Evolutionary conservation across 2,888 invertebrate genomes (phyloP), one percentile per base, ranked within the genome.

Genomic region (Epirrhoe alternata): DNA sequence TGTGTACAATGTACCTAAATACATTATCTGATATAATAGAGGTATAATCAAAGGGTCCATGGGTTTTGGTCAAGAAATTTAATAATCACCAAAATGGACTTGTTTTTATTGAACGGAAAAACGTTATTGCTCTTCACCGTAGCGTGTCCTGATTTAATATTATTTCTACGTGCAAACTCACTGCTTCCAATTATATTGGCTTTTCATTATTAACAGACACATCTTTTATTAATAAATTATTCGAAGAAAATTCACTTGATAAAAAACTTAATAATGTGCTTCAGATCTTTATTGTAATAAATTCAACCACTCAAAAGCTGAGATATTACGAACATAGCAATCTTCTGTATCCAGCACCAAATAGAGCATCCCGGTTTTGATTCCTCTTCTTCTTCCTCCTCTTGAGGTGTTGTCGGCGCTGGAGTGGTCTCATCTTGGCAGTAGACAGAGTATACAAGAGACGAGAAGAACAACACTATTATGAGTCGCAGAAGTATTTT

Each of bases 281-380:
- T 14, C 14, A 45, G 5, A 31, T 35, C 45, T 33, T 49, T 35
- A 59, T 49, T 33, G 7, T 0, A n/a, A 56, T 66, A 64, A 33
- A 7, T 56, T 69, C 56, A 74, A 75, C 91, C 88, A 67, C 92
- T 92, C 61, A 93, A 71, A 58, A 94, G 77, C 72, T 93, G 93
- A 0, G 94, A 92, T 68, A 93, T 88, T 31, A 94, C 84, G 71
- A 93, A 94, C 88, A 93, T 90, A 0, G 88, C 90, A 10, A 91
- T 92, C 80, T 94, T 94, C 81, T 93, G 93, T 53, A 94, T 91
- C 93, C 93, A 94, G 72, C 94, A 94, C 93, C 93, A 94, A 47
- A 94, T 94, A 10, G 92, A 92, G 66, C 94, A 94, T 30, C 87
- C 76, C 49, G 83, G 86, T 79, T 90, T 90, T 63, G 87, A 83